These are phyloP conservation scores for Orthosia gothica DNA, from an alignment of 2,888 invertebrate genomes.

Conservation along the genomic window DNA sequence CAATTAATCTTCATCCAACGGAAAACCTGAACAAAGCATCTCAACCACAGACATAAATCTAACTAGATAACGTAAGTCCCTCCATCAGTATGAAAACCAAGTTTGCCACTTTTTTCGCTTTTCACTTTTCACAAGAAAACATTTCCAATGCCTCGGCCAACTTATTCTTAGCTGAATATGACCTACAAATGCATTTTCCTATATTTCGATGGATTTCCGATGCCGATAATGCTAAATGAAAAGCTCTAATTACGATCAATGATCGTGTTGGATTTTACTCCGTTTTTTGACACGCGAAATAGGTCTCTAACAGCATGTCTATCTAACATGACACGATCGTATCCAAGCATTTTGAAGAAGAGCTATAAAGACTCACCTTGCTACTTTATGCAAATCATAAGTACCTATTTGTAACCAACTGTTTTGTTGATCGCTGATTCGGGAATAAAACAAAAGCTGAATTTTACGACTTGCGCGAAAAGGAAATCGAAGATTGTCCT, in stretches of 20 bases:
- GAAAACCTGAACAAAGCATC: slow-evolving; percentile 16
- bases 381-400: slow-evolving; percentile 12
- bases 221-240: too few relatives aligned
- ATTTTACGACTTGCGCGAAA: slow-evolving; percentile 35
- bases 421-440: slow-evolving; percentile 22
- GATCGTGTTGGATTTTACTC: too few relatives aligned
- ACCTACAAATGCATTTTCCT: too few relatives aligned
- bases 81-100: too few relatives aligned
- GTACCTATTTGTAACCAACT: slow-evolving; percentile 24
- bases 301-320: slow-evolving; percentile 6
- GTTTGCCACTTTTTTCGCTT: too few relatives aligned
- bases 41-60: not conserved
- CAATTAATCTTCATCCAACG: slow-evolving; percentile 14
- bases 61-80: too few relatives aligned
- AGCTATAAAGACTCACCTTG: slow-evolving; percentile 4
- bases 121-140: too few relatives aligned
- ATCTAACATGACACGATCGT: slow-evolving; percentile 1
- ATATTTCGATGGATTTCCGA: too few relatives aligned
- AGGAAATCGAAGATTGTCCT: slow-evolving; percentile 21
- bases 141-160: too few relatives aligned
- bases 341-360: slow-evolving; percentile 6
- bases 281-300: too few relatives aligned
- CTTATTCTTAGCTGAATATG: too few relatives aligned
- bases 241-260: too few relatives aligned
- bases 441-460: slow-evolving; percentile 38